Conservation (phyloP, 2,888 invertebrate species). For the Melipona beecheii region DNA sequence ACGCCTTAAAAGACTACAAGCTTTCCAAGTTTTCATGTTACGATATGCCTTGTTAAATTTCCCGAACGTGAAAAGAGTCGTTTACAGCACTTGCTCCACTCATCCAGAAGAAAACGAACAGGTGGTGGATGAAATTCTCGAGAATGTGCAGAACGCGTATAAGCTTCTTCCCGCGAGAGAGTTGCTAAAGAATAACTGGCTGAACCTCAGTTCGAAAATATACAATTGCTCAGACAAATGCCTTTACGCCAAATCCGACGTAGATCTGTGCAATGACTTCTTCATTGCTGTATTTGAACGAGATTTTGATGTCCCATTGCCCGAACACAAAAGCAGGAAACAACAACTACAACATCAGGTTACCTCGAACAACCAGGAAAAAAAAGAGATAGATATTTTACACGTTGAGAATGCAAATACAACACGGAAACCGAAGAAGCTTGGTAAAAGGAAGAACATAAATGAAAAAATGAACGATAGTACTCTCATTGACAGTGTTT, state of each 20-base stretch:
- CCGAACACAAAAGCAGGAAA: constrained; percentile 42
- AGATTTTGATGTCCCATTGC: constrained; percentile 76
- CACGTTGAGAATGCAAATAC: neutral
- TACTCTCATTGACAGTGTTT: neutral
- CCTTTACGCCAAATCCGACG: constrained; percentile 90
- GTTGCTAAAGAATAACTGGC: constrained; percentile 88
- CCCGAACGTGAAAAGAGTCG: constrained; percentile 92
- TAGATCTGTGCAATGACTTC: constrained; percentile 95
- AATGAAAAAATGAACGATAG: neutral
- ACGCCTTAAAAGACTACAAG: constrained; percentile 89
- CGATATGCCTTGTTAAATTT: constrained; percentile 93
- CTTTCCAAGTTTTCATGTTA: constrained; percentile 93
- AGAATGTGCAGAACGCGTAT: constrained; percentile 84
- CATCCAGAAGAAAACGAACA: constrained; percentile 96
- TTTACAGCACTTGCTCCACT: constrained; percentile 98
- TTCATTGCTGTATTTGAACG: constrained; percentile 96
- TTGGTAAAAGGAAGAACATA: constrained; percentile 15
- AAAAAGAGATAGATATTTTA: neutral
- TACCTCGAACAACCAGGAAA: neutral
- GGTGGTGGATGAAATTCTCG: constrained; percentile 90
- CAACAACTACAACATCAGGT: neutral
- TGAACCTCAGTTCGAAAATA: constrained; percentile 88
- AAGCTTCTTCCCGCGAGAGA: constrained; percentile 87
- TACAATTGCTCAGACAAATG: constrained; percentile 90
- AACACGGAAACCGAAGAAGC: constrained; percentile 20